A percentile compares a stretch with the other conserved stretches of the same genome.
These are phyloP conservation scores for Tribolium castaneum DNA, from an alignment of 1,140 invertebrate species.

Conservation along the genomic window DNA sequence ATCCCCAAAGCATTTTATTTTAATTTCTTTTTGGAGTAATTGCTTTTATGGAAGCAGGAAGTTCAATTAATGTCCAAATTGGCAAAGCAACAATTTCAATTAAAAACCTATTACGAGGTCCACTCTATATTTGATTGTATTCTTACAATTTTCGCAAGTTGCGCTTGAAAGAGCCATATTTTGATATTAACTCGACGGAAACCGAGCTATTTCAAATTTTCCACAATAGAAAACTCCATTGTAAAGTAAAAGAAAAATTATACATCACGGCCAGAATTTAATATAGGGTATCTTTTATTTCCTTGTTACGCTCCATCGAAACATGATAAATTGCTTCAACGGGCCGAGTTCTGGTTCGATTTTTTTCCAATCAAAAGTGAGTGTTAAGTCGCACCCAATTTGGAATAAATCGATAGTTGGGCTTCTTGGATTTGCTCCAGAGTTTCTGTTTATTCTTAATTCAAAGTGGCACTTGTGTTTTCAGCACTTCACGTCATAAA, in stretches of 20 bases:
- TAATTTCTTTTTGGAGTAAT: neutral
- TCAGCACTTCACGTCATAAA: conserved; percentile 8
- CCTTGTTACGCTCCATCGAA: conserved; percentile 3
- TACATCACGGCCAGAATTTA: conserved; percentile 16
- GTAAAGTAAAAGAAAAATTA: conserved; percentile 27
- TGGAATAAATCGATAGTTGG: neutral
- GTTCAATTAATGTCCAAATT: neutral
- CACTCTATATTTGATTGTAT: neutral
- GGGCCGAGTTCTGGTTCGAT: neutral
- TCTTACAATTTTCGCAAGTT: neutral
- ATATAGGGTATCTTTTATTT: conserved; percentile 22
- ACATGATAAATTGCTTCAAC: conserved; percentile 8
- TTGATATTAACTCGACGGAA: neutral
- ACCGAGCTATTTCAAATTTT: neutral
- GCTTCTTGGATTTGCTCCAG: neutral
- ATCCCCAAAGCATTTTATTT: neutral
- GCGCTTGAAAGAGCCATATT: neutral
- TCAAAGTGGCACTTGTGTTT: neutral
- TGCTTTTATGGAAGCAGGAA: neutral
- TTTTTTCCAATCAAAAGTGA: no score
- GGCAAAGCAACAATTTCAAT: neutral
- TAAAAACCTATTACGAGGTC: neutral
- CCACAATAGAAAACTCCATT: conserved; percentile 5
- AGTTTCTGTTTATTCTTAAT: neutral
- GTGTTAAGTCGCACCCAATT: no score